A percentile compares a stretch with the other conserved stretches of the same genome.
Conservation (phyloP, 2,113 vertebrate species). For the Onychostruthus taczanowskii region DNA sequence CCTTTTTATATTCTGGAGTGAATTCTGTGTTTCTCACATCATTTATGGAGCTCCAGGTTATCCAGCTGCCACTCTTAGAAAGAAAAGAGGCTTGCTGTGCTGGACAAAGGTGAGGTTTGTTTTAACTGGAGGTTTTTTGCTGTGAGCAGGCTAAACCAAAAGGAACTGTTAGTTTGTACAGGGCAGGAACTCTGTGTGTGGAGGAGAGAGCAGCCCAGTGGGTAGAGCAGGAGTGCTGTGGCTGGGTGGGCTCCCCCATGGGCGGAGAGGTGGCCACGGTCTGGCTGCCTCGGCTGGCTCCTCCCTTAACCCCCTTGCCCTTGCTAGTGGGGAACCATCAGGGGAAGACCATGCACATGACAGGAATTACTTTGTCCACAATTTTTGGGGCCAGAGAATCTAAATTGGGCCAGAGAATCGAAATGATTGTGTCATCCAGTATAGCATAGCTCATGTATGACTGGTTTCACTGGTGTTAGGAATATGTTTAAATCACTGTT, state of each 20-base stretch:
- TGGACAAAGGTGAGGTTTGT: not conserved
- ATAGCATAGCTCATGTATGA: not conserved
- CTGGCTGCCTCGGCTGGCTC: not conserved
- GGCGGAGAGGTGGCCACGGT: accelerated
- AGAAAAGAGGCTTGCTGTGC: not conserved
- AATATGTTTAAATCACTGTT: not conserved
- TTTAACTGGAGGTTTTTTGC: not conserved
- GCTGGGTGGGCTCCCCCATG: not conserved
- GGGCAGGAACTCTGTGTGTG: not conserved
- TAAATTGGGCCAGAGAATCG: not conserved
- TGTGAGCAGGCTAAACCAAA: not conserved
- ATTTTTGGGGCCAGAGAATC: not conserved
- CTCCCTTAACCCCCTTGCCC: not conserved
- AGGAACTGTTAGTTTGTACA: not conserved
- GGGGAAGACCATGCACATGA: not conserved
- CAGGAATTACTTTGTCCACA: not conserved
- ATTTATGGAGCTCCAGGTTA: not conserved
- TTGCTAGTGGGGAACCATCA: not conserved
- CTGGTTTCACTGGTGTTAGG: not conserved
- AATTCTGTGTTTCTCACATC: not conserved
- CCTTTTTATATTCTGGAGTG: not conserved
- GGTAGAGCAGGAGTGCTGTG: accelerated
- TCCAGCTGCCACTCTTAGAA: not conserved
- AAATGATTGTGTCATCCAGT: not conserved
- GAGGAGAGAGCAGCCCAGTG: not conserved